These are phyloP conservation scores for Diplazon laetatorius DNA, from an alignment of 2,888 invertebrate species.

Conservation along the genomic window DNA sequence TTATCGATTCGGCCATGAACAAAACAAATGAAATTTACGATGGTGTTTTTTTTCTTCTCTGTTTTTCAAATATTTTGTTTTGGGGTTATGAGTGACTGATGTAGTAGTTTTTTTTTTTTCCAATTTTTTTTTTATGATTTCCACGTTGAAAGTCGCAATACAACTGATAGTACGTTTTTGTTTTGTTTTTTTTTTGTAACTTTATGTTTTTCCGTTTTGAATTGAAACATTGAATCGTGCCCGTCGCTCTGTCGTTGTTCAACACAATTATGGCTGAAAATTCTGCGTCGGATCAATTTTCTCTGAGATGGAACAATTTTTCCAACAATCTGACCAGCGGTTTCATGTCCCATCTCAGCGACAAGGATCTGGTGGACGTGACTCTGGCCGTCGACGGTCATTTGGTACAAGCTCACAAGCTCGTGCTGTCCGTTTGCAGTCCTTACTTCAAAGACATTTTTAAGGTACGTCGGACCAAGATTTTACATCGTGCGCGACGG, in stretches of 20 bases:
- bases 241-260: no score
- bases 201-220: no score
- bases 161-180: background rate
- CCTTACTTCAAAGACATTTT: slow-evolving; percentile 83
- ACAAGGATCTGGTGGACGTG: slow-evolving; percentile 82
- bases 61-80: no score
- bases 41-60: background rate
- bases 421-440: slow-evolving; percentile 83
- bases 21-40: background rate
- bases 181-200: background rate
- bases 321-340: slow-evolving; percentile 81
- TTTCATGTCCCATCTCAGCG: slow-evolving; percentile 80
- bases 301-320: slow-evolving; percentile 83
- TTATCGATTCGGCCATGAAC: background rate
- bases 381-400: slow-evolving; percentile 83
- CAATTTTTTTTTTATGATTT: no score
- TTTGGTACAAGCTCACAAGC: slow-evolving; percentile 82
- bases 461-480: slow-evolving; percentile 72
- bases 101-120: background rate
- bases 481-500: no score
- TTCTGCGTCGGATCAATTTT: slow-evolving; percentile 71
- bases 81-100: no score
- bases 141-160: no score
- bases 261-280: slow-evolving; percentile 69
- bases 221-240: no score